A percentile compares a stretch with the other conserved stretches of the same genome.
These are phyloP conservation scores for Phragmatobia fuliginosa DNA, from an alignment of 2,888 invertebrate genomes.

Conservation along the genomic window DNA sequence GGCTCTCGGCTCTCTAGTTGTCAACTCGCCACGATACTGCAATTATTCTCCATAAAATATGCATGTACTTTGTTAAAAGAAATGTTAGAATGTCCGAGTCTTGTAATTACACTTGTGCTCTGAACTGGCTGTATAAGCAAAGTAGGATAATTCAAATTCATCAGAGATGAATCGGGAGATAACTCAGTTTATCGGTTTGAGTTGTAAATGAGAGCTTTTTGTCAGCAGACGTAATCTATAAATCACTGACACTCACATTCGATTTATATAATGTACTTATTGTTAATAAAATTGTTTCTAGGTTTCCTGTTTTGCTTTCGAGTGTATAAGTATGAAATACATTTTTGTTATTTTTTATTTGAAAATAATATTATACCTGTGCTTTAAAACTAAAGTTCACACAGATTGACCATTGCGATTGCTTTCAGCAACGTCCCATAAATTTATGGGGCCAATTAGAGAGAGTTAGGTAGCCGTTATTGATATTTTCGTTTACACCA, in stretches of 20 bases:
- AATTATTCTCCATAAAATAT: slow-evolving; percentile 48
- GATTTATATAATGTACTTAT: background rate
- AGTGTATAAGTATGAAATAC: too few species aligned
- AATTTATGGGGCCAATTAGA: too few species aligned
- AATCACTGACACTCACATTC: background rate
- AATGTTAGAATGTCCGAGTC: slow-evolving; percentile 13
- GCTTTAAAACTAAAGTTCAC: too few species aligned
- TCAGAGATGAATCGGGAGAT: background rate
- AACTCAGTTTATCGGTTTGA: background rate
- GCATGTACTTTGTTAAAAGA: slow-evolving; percentile 25
- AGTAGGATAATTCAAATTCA: slow-evolving; percentile 15
- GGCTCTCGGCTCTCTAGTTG: slow-evolving; percentile 60
- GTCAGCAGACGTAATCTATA: too few species aligned
- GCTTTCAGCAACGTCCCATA: too few species aligned
- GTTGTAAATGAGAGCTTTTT: background rate
- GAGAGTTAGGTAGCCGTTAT: too few species aligned
- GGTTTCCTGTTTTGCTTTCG: background rate
- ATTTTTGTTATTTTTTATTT: too few species aligned
- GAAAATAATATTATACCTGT: background rate
- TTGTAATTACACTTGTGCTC: slow-evolving; percentile 12
- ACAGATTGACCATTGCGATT: too few species aligned
- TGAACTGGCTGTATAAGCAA: background rate
- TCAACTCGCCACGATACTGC: slow-evolving; percentile 52
- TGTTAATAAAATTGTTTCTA: background rate
- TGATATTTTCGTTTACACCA: too few species aligned